Percentiles rank a stretch among this genome's conserved stretches.
phyloP scores from a whole-genome alignment of 35 echinoderm and acorn worm species.

The Ophiothrix spiculata region DNA sequence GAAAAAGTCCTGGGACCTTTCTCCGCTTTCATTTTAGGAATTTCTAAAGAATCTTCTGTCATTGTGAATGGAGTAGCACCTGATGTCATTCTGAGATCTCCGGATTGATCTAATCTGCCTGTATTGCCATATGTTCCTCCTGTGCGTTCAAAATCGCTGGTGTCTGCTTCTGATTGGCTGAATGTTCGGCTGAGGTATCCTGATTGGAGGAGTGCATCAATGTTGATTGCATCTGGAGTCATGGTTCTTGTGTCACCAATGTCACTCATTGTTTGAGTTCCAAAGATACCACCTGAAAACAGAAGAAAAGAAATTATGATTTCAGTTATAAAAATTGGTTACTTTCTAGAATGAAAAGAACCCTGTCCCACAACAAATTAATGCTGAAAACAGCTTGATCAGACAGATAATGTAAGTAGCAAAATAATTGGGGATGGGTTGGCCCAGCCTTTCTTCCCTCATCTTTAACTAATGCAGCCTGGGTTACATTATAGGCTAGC shows the following conservation, averaged over 20 bases:
- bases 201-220: constrained; percentile 88
- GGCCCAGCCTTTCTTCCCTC: no score
- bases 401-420: neutral
- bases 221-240: constrained; percentile 95
- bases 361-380: neutral
- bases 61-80: constrained; percentile 4
- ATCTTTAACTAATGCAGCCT: no score
- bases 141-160: constrained; percentile 41
- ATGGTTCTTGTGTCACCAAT: constrained; percentile 54
- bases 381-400: neutral
- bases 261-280: constrained; percentile 42
- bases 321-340: neutral
- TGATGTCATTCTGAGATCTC: neutral
- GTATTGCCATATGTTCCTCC: neutral
- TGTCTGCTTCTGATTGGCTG: constrained; percentile 83
- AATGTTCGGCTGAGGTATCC: constrained; percentile 92
- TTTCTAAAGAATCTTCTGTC: constrained; percentile 64
- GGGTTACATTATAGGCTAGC: no score
- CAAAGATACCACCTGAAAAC: constrained; percentile 11
- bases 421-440: neutral
- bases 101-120: neutral
- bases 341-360: neutral
- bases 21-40: neutral
- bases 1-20: constrained; percentile 44
- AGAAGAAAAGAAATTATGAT: neutral